Conservation (phyloP, 2,113 vertebrate genomes). For the Oncorhynchus tshawytscha region DNA sequence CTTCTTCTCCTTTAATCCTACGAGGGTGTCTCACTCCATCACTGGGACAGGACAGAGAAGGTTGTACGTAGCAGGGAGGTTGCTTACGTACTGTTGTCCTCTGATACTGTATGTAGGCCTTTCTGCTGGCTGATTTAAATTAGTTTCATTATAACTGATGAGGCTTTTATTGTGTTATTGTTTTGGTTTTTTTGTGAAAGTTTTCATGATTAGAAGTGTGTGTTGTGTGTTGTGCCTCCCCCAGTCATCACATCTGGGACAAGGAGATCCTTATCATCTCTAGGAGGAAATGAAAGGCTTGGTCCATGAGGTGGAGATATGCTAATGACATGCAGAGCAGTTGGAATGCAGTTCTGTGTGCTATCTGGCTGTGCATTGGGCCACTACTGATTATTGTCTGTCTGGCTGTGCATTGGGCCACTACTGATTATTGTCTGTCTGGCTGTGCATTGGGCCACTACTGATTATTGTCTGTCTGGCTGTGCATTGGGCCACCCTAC, state of each 20-base stretch:
- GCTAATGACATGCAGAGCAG: too few relatives aligned
- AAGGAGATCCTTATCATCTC: not conserved
- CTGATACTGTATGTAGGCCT: slow-evolving; percentile 48
- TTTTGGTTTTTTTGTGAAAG: not conserved
- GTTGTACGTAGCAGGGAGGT: slow-evolving; percentile 61
- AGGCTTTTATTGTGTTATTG: slow-evolving; percentile 30
- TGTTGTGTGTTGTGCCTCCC: not conserved
- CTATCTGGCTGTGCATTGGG: too few relatives aligned
- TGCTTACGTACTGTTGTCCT: slow-evolving; percentile 62
- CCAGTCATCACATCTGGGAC: not conserved
- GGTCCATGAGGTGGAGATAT: too few relatives aligned
- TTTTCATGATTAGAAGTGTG: not conserved
- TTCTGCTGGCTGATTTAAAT: slow-evolving; percentile 70
- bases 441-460: too few relatives aligned
- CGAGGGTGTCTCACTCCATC: slow-evolving; percentile 64
- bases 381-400: too few relatives aligned
- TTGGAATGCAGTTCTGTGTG: too few relatives aligned
- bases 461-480: too few relatives aligned
- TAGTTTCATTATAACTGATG: slow-evolving; percentile 74
- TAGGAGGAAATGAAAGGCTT: too few relatives aligned
- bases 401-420: too few relatives aligned
- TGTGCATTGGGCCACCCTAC: too few relatives aligned
- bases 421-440: too few relatives aligned
- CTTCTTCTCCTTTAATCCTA: slow-evolving; percentile 74
- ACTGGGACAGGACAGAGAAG: slow-evolving; percentile 54